phyloP scores from a whole-genome alignment of 1,140 invertebrate species.

The Brachionus rotundiformis region DNA sequence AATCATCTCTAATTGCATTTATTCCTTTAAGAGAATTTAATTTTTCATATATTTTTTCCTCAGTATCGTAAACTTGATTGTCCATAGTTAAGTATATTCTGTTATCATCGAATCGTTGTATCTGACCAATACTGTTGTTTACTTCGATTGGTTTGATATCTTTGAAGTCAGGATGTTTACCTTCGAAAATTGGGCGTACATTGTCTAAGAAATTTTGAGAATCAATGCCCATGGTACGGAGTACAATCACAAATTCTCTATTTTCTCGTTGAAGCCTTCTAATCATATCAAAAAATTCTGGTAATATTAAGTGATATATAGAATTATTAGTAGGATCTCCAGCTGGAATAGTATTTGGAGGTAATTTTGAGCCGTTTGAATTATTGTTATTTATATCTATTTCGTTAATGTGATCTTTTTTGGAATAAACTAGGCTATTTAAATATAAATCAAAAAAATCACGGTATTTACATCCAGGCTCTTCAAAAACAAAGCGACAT shows the following conservation, averaged over 20 bases:
- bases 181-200: background rate
- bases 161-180: constrained; percentile 19
- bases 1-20: constrained; percentile 49
- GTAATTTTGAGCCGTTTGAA: background rate
- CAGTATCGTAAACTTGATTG: background rate
- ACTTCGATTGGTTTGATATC: constrained; percentile 37
- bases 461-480: constrained; percentile 9
- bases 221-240: constrained; percentile 47
- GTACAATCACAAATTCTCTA: background rate
- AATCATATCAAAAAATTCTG: constrained; percentile 51
- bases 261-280: background rate
- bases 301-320: constrained; percentile 44
- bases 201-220: constrained; percentile 40
- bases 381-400: background rate
- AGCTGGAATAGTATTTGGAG: constrained; percentile 36
- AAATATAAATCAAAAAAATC: constrained; percentile 32
- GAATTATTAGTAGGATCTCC: background rate
- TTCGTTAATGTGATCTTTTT: background rate
- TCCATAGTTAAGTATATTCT: constrained; percentile 25
- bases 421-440: background rate
- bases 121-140: background rate
- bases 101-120: constrained; percentile 23
- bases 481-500: constrained; percentile 33
- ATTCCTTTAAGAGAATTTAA: constrained; percentile 36
- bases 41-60: constrained; percentile 44